phyloP scores from a whole-genome alignment of 2,888 invertebrate genomes.

The Nomada goodeniana region DNA sequence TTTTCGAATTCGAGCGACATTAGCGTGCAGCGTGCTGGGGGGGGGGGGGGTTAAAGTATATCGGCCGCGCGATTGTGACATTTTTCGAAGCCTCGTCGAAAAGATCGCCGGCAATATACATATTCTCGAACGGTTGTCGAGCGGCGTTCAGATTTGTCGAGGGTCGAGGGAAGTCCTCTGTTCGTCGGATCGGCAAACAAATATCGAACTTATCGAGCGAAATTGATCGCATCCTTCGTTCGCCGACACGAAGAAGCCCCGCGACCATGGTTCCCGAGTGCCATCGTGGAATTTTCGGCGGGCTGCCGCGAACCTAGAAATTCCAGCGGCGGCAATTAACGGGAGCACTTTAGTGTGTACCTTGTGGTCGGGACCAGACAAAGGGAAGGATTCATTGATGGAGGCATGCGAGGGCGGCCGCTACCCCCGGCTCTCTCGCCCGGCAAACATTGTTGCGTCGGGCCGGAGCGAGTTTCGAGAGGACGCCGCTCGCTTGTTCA shows the following conservation, averaged over 20 bases:
- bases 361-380: constrained; percentile 65
- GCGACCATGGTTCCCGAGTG: not conserved
- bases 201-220: no score
- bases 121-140: no score
- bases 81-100: no score
- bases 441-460: constrained; percentile 66
- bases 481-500: constrained; percentile 9
- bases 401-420: constrained; percentile 53
- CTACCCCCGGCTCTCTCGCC: constrained; percentile 24
- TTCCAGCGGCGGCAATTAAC: constrained; percentile 70
- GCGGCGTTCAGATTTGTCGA: no score
- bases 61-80: no score
- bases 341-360: constrained; percentile 70
- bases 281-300: constrained; percentile 59
- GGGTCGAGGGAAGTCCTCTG: no score
- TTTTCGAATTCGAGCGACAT: not conserved
- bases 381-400: constrained; percentile 69
- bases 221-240: no score
- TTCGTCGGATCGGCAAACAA: no score
- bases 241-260: not conserved
- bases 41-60: no score
- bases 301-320: constrained; percentile 52
- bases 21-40: no score
- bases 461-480: constrained; percentile 40
- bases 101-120: no score